Conservation (phyloP, 2,888 invertebrate genomes). For the Acanthoscelides obtectus region DNA sequence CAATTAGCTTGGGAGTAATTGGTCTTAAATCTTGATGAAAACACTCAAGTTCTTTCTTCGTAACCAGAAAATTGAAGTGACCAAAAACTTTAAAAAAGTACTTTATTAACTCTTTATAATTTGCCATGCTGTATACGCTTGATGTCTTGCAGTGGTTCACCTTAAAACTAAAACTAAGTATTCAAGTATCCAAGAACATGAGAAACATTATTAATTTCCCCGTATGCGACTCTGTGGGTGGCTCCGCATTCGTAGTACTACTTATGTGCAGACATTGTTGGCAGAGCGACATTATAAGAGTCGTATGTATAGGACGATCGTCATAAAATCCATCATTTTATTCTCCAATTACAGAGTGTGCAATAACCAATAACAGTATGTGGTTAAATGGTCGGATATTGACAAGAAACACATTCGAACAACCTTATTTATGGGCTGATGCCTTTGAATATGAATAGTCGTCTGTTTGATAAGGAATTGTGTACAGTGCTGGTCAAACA, state of each 20-base stretch:
- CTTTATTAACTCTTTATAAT: too few relatives aligned
- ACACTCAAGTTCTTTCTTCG: too few relatives aligned
- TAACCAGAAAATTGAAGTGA: too few relatives aligned
- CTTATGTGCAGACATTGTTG: not conserved
- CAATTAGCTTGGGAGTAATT: too few relatives aligned
- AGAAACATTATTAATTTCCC: not conserved
- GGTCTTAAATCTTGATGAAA: too few relatives aligned
- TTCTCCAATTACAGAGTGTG: not conserved
- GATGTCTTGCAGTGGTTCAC: too few relatives aligned
- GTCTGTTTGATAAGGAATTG: not conserved
- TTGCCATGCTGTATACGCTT: too few relatives aligned
- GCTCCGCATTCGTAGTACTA: not conserved
- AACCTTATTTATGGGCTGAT: not conserved
- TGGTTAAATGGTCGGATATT: not conserved
- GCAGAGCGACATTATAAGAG: not conserved
- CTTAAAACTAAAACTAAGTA: not conserved
- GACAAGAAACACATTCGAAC: not conserved
- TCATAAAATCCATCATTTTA: not conserved
- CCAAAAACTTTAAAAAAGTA: too few relatives aligned
- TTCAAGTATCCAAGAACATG: not conserved
- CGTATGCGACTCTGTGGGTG: not conserved
- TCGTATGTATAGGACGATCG: not conserved
- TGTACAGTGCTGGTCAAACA: not conserved
- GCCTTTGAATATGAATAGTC: not conserved
- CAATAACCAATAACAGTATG: not conserved